phyloP scores from a whole-genome alignment of 2,113 vertebrate genomes.

The Thalassoma bifasciatum region DNA sequence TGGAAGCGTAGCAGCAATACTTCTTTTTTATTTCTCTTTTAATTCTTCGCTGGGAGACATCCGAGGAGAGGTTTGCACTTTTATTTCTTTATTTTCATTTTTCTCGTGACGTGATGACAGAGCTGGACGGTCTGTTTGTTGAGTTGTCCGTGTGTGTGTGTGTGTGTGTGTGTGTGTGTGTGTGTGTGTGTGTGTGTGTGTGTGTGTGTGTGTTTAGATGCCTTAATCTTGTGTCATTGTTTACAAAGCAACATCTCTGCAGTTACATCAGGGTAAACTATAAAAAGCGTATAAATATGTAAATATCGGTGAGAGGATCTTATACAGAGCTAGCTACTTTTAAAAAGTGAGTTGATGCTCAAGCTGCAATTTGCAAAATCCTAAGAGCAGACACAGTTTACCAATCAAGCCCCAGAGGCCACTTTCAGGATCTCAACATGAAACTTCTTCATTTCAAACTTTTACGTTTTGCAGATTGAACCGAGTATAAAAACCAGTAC shows the following conservation, averaged over 20 bases:
- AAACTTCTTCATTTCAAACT: background rate
- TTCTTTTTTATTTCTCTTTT: constrained; percentile 45
- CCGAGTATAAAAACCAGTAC: constrained; percentile 24
- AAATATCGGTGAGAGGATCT: constrained; percentile 60
- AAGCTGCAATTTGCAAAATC: constrained; percentile 42
- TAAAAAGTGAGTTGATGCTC: constrained; percentile 46
- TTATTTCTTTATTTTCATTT: constrained; percentile 66
- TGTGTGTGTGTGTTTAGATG: constrained; percentile 32
- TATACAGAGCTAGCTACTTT: constrained; percentile 51
- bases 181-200: constrained; percentile 36
- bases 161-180: constrained; percentile 17
- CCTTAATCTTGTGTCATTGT: constrained; percentile 64
- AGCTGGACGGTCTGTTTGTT: constrained; percentile 47
- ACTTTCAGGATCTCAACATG: background rate
- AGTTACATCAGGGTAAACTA: constrained; percentile 76
- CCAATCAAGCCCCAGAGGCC: background rate
- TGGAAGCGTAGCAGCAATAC: constrained; percentile 43
- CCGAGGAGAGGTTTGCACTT: constrained; percentile 75
- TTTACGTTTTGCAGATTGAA: constrained; percentile 56
- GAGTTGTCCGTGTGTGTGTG: constrained; percentile 31
- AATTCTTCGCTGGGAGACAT: constrained; percentile 62
- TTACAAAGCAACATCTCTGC: constrained; percentile 69
- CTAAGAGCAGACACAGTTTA: background rate
- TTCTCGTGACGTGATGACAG: constrained; percentile 52
- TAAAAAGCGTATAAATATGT: constrained; percentile 77